phyloP scores from a whole-genome alignment of 2,797 vertebrate species.

The Hozukius guyotensis region DNA sequence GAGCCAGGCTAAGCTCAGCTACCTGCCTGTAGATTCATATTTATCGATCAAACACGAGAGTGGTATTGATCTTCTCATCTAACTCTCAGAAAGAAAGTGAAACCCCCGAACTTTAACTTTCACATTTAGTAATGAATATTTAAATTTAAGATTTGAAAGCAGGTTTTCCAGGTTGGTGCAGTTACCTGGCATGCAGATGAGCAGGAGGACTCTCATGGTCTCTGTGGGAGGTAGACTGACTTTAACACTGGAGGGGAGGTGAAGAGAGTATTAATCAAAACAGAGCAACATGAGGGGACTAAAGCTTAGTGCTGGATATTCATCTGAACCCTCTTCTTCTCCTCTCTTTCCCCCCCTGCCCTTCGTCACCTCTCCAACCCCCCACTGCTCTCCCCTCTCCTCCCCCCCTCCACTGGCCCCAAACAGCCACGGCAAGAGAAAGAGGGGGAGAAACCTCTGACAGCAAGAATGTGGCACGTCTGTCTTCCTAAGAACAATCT shows the following conservation, averaged over 20 bases:
- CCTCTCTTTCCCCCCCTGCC: constrained; percentile 20
- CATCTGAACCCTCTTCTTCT: constrained; percentile 25
- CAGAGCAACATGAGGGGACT: constrained; percentile 19
- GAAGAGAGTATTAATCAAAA: constrained; percentile 19
- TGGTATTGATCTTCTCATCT: not conserved
- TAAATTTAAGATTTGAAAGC: not conserved
- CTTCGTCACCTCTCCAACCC: constrained; percentile 53
- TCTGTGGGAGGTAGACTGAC: constrained; percentile 77
- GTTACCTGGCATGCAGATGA: constrained; percentile 75
- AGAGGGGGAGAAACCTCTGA: constrained; percentile 32
- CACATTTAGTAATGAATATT: not conserved
- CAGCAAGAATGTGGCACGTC: constrained; percentile 80
- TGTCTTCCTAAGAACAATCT: constrained; percentile 74
- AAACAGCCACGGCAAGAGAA: constrained; percentile 36
- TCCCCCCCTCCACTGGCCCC: constrained; percentile 47
- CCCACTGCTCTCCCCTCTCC: constrained; percentile 22
- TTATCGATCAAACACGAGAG: not conserved
- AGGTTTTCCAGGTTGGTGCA: not conserved
- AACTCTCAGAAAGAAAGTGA: not conserved
- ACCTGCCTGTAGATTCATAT: no score
- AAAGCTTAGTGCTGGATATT: constrained; percentile 17
- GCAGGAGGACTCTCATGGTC: constrained; percentile 75
- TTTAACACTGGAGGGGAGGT: constrained; percentile 48
- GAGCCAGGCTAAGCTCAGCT: not conserved
- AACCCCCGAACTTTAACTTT: not conserved